Conservation (phyloP, 2,888 invertebrate genomes). For the Cosmia trapezina region DNA sequence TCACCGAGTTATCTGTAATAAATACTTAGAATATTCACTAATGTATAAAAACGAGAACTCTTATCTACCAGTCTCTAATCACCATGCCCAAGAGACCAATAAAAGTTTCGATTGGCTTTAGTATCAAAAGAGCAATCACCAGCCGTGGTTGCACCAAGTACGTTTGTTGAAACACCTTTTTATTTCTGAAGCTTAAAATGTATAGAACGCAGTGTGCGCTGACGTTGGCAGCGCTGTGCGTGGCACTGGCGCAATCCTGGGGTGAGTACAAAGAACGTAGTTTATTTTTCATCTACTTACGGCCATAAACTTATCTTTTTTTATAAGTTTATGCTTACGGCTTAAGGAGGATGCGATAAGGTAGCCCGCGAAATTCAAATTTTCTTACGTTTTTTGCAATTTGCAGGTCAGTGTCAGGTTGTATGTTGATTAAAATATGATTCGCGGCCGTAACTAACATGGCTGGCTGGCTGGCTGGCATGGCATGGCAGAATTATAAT, state of each 20-base stretch:
- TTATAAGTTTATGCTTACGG: too few species aligned
- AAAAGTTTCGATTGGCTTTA: not conserved
- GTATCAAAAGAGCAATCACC: not conserved
- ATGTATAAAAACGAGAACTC: not conserved
- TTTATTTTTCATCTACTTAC: too few species aligned
- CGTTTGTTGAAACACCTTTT: not conserved
- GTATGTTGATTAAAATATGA: too few species aligned
- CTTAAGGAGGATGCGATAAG: too few species aligned
- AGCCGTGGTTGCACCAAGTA: slow-evolving; percentile 54
- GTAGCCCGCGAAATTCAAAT: too few species aligned
- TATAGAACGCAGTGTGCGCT: slow-evolving; percentile 65
- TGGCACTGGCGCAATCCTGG: slow-evolving; percentile 79
- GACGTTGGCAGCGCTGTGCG: slow-evolving; percentile 73
- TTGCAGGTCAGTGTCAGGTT: too few species aligned
- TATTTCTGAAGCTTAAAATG: not conserved
- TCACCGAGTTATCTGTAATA: not conserved
- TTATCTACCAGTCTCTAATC: slow-evolving; percentile 1
- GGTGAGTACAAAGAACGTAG: slow-evolving; percentile 70
- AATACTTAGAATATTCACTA: not conserved
- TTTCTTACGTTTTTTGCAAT: too few species aligned
- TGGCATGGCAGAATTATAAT: too few species aligned
- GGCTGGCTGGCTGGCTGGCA: too few species aligned
- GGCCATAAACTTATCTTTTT: too few species aligned
- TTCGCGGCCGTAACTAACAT: too few species aligned
- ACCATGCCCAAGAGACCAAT: too few species aligned